phyloP scores from a whole-genome alignment of 23 tunicate genomes.

The Trididemnum clinides region DNA sequence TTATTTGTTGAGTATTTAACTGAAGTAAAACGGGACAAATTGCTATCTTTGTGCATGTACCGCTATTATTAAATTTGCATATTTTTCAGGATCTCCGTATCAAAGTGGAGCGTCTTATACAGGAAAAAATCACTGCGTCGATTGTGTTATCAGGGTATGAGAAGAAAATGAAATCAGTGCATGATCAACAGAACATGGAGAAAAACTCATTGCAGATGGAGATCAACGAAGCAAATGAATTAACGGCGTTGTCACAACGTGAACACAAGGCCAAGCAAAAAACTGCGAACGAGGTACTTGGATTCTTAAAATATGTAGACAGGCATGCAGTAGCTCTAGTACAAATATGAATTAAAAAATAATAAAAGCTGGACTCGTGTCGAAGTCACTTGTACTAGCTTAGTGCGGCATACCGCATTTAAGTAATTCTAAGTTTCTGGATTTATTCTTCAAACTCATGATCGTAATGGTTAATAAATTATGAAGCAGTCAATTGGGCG shows the following conservation, averaged over 20 bases:
- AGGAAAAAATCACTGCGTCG: slow-evolving; percentile 44
- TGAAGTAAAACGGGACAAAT: neutral
- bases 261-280: slow-evolving; percentile 5
- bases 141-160: slow-evolving; percentile 31
- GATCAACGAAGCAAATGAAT: slow-evolving; percentile 37
- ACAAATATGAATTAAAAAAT: too few species aligned
- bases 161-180: neutral
- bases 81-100: slow-evolving; percentile 4
- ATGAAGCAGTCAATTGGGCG: too few species aligned
- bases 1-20: neutral
- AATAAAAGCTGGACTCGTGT: too few species aligned
- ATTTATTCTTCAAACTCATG: too few species aligned
- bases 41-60: neutral
- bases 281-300: neutral
- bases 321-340: too few species aligned
- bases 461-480: too few species aligned
- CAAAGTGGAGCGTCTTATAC: slow-evolving; percentile 19
- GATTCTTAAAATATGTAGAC: too few species aligned
- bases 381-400: too few species aligned
- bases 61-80: neutral
- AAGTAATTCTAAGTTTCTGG: too few species aligned
- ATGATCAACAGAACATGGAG: slow-evolving; percentile 30
- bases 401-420: too few species aligned
- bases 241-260: neutral
- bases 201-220: slow-evolving; percentile 1